These are phyloP conservation scores for Propithecus perrieri DNA, from an alignment of 2,797 vertebrate genomes.

Conservation along the genomic window DNA sequence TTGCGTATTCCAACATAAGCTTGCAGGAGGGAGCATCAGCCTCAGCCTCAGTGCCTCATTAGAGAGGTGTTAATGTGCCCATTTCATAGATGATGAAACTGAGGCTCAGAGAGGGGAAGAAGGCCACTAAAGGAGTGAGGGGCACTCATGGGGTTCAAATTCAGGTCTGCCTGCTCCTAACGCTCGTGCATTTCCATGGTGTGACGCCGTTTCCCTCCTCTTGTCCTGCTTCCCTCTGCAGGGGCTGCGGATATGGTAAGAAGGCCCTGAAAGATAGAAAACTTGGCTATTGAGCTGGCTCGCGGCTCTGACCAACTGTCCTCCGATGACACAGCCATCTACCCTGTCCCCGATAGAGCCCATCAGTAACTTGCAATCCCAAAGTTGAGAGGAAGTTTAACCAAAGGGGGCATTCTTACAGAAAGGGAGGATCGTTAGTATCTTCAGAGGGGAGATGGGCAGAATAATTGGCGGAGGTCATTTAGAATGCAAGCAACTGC, in stretches of 20 bases:
- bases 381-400: neutral
- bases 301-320: neutral
- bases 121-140: neutral
- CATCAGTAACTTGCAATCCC: neutral
- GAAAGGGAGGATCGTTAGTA: neutral
- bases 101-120: neutral
- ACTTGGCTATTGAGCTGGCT: neutral
- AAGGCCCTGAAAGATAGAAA: neutral
- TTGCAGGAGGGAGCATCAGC: neutral
- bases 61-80: neutral
- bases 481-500: conserved; percentile 68
- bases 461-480: conserved; percentile 59
- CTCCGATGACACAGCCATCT: neutral
- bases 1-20: neutral
- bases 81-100: conserved; percentile 24
- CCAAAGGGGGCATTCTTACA: neutral
- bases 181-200: fast-evolving
- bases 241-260: neutral
- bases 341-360: neutral
- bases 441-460: neutral
- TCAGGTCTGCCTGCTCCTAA: neutral
- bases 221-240: neutral
- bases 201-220: neutral
- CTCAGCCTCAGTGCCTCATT: neutral
- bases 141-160: neutral